Evolutionary conservation across 2,797 vertebrate genomes (phyloP).

Genomic region (Tapirus indicus): DNA sequence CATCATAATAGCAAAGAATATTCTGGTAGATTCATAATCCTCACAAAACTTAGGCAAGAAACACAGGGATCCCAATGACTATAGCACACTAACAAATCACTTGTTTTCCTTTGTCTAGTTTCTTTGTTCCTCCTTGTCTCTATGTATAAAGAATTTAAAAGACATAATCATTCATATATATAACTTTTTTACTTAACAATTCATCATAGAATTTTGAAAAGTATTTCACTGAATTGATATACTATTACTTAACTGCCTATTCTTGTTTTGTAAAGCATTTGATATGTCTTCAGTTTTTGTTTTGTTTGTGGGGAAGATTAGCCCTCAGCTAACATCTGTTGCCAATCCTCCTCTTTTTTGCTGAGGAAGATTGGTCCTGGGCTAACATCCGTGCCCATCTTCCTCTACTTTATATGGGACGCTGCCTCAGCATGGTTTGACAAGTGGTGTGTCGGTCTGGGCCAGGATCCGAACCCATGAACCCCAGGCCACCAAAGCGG

Average conservation of each 20-base stretch:
- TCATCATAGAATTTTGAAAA: neutral
- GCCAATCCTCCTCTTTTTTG: too few species aligned
- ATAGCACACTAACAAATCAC: neutral
- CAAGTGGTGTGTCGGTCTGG: too few species aligned
- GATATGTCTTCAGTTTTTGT: neutral
- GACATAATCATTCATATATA: neutral
- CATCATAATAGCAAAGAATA: neutral
- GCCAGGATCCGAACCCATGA: too few species aligned
- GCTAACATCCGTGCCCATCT: too few species aligned
- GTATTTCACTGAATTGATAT: neutral
- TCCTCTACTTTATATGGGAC: too few species aligned
- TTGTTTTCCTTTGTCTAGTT: neutral
- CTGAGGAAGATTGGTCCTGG: too few species aligned
- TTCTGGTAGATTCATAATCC: neutral
- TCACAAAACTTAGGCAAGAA: conserved; percentile 17
- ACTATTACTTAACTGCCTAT: neutral
- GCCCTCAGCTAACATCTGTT: too few species aligned
- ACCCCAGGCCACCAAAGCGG: too few species aligned
- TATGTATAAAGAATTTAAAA: conserved; percentile 23
- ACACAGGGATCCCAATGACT: neutral
- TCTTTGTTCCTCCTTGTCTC: neutral
- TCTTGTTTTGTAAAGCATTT: neutral
- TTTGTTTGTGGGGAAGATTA: too few species aligned
- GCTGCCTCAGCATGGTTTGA: too few species aligned
- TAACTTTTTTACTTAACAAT: neutral